Base-by-base conservation (phyloP, 53 echinoderm and acorn worm species). In the Paracentrotus lividus region DNA sequence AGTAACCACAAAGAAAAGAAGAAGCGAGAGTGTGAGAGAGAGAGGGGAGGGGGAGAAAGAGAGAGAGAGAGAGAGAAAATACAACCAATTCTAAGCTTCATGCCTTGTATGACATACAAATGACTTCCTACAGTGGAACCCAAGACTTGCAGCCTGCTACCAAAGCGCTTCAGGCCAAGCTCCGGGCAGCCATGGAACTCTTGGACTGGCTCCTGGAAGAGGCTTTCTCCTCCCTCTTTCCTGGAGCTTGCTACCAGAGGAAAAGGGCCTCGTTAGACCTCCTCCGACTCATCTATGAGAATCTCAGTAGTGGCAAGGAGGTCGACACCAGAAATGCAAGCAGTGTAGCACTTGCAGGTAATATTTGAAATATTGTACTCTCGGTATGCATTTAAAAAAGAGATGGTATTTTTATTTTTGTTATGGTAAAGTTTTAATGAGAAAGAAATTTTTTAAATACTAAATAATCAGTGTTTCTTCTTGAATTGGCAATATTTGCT, bases 211-310 rank as follows among this genome's bases (percentile, higher is more conserved):
- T 99, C 29, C 85, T 94, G 49, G 89, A 96, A 26, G 64, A 92
- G 49, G 92, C 93, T 56, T 85, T 96, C 6, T 85, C 90, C 14
- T 95, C 95, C 45, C 93, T 99, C 20, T 99, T 97, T 86, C 97
- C 97, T 81, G 99, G 99, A 88, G 96, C 99, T 34, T 96, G 95
- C 88, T 99, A 99, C 76, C 99, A 99, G 88, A 95, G 99, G 94
- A 97, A 96, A 88, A 91, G 95, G 24, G 93, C 96, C 24, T 93
- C 96, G 26, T 42, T 97, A 33, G 97, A 97, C 40, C 78, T 99
- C 24, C 91, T 99, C 2, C 86, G 47, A 1, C 86, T 93, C 7
- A 10, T 99, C 33, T 97, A 88, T 92, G 96, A 99, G 72, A 38
- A 29, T 42, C 84, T 97, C n/a, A 42, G 38, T 8, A 21, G 3